phyloP scores from a whole-genome alignment of 2,797 vertebrate species.

The Adrianichthys oophorus region DNA sequence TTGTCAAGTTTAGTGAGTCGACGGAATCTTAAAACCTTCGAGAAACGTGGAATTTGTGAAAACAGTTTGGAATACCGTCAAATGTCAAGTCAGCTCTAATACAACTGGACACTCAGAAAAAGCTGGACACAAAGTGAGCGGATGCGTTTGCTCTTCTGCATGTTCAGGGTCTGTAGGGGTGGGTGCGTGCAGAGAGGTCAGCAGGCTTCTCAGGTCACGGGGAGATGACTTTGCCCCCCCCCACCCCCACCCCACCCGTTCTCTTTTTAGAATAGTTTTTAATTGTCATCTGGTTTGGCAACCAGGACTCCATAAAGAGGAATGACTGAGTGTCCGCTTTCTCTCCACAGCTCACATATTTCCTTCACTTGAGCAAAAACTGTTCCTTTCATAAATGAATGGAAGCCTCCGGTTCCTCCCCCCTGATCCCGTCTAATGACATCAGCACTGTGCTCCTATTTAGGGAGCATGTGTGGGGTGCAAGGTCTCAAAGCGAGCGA shows the following conservation, averaged over 20 bases:
- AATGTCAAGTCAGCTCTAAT: slow-evolving; percentile 64
- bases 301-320: slow-evolving; percentile 39
- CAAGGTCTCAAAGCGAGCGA: slow-evolving; percentile 48
- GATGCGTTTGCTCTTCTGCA: slow-evolving; percentile 65
- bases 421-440: slow-evolving; percentile 26
- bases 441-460: slow-evolving; percentile 34
- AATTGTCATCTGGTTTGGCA: slow-evolving; percentile 24
- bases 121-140: slow-evolving; percentile 57
- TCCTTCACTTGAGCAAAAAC: slow-evolving; percentile 60
- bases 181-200: slow-evolving; percentile 42
- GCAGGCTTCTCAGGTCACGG: slow-evolving; percentile 58
- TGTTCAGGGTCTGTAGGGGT: slow-evolving; percentile 30
- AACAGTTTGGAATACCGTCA: slow-evolving; percentile 60
- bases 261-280: slow-evolving; percentile 33
- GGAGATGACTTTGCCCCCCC: slow-evolving; percentile 45
- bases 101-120: slow-evolving; percentile 53
- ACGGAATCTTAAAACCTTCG: neutral
- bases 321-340: slow-evolving; percentile 25
- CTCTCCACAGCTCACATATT: slow-evolving; percentile 61
- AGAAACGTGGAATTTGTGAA: no score
- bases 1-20: slow-evolving; percentile 31
- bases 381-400: slow-evolving; percentile 60
- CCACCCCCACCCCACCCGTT: slow-evolving; percentile 17
- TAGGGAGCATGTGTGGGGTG: slow-evolving; percentile 46
- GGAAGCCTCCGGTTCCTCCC: slow-evolving; percentile 11